Evolutionary conservation across 2,797 vertebrate species (phyloP).

Genomic region (Myotis daubentonii): DNA sequence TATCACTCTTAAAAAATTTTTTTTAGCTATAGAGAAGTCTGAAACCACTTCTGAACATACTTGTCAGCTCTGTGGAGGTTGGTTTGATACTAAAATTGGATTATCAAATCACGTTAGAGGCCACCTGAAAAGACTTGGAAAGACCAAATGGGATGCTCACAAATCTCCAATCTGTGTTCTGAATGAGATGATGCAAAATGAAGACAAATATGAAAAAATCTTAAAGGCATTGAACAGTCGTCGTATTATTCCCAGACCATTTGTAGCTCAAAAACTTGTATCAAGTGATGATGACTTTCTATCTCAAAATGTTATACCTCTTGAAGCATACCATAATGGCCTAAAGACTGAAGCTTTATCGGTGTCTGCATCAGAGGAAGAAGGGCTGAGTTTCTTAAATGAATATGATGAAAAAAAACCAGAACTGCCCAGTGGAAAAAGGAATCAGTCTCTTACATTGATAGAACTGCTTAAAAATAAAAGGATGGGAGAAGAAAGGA

Average conservation of each 20-base stretch:
- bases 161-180: constrained; percentile 96
- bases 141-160: constrained; percentile 92
- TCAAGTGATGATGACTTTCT: constrained; percentile 89
- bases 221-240: constrained; percentile 95
- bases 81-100: constrained; percentile 98
- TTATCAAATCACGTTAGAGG: constrained; percentile 98
- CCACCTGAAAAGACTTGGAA: constrained; percentile 97
- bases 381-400: constrained; percentile 88
- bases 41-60: constrained; percentile 92
- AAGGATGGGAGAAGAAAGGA: constrained; percentile 95
- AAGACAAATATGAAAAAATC: constrained; percentile 96
- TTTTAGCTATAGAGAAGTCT: constrained; percentile 91
- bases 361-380: constrained; percentile 88
- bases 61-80: constrained; percentile 96
- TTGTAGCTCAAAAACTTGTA: constrained; percentile 90
- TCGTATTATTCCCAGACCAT: constrained; percentile 90
- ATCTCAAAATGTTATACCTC: constrained; percentile 89
- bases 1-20: constrained; percentile 77
- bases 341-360: constrained; percentile 91
- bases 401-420: constrained; percentile 89
- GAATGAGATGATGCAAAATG: constrained; percentile 97
- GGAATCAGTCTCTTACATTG: constrained; percentile 92
- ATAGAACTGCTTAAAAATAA: constrained; percentile 99
- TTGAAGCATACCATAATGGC: constrained; percentile 91
- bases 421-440: constrained; percentile 88